Base-by-base conservation (phyloP, 2,797 vertebrate species). In the Coregonus ussuriensis region DNA sequence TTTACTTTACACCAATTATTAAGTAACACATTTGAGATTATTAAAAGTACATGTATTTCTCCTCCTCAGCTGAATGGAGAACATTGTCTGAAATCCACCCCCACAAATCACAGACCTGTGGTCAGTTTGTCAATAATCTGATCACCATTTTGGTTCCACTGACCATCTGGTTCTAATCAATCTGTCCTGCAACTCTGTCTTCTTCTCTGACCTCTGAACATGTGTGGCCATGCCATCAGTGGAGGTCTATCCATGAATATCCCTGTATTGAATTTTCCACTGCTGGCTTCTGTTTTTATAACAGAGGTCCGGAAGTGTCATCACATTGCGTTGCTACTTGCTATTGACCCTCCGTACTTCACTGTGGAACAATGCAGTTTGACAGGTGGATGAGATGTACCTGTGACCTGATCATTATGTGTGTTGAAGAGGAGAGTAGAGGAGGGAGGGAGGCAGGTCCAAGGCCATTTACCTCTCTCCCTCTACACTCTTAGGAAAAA, bases 181-280 rank as follows among this genome's bases (percentile, higher is more conserved):
- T 82, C 76, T 72, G 72, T 82, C 37, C 78, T 67, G 71, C 75
- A 87, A 80, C 78, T 86, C 71, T 89, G 85, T 86, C 87, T 84
- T 80, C 70, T 79, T 74, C 73, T 83, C 63, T 85, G 84, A 91
- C 82, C 84, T 66, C 52, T 84, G 83, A 86, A 84, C 79, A 69
- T 18, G 21, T 71, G 51, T 15, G 13, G 74, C 76, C 69, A 65
- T 65, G 35, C 67, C 77, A 80, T 75, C 66, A 71, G 52, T 52
- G 21, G 37, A 21, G 35, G 68, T 54, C 65, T 13, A 69, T 78
- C 86, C 79, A 87, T 88, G 85, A 86, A 71, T 78, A 85, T 81
- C 78, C 88, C 85, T 87, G 86, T 89, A 92, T 89, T 91, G 87
- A 82, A 87, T 92, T 90, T 78, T 74, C 78, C 63, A 77, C 79